A percentile compares a stretch with the other conserved stretches of the same genome.
These are phyloP conservation scores for Terrapene triunguis DNA, from an alignment of 2,113 vertebrate species.

Conservation along the genomic window DNA sequence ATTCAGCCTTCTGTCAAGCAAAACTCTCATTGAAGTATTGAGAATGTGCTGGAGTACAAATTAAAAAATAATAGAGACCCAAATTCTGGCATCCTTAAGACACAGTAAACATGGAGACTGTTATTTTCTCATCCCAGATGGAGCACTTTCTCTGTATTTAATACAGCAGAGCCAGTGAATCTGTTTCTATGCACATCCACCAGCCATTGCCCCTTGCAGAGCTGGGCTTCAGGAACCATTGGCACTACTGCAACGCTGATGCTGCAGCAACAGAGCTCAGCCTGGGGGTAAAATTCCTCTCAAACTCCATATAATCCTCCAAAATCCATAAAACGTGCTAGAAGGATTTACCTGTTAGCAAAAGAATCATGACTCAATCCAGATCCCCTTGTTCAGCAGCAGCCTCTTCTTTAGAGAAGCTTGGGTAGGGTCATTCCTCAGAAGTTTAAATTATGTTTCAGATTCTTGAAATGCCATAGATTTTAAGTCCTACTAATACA, in stretches of 20 bases:
- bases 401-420: slow-evolving; percentile 7
- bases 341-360: neutral
- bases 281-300: neutral
- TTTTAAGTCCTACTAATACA: neutral
- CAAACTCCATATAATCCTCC: slow-evolving; percentile 13
- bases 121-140: neutral
- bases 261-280: neutral
- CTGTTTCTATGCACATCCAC: neutral
- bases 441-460: neutral
- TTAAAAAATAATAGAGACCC: neutral
- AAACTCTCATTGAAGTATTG: accelerated
- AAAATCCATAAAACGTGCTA: accelerated
- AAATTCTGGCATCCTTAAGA: neutral
- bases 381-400: neutral
- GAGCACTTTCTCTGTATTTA: neutral
- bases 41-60: neutral
- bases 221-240: neutral
- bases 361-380: neutral
- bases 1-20: neutral
- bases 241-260: neutral
- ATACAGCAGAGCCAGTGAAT: neutral
- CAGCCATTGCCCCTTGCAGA: neutral
- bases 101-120: neutral
- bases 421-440: neutral
- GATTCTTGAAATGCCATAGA: neutral